phyloP scores from a whole-genome alignment of 2,888 invertebrate genomes.

The Tenthredo distinguenda region DNA sequence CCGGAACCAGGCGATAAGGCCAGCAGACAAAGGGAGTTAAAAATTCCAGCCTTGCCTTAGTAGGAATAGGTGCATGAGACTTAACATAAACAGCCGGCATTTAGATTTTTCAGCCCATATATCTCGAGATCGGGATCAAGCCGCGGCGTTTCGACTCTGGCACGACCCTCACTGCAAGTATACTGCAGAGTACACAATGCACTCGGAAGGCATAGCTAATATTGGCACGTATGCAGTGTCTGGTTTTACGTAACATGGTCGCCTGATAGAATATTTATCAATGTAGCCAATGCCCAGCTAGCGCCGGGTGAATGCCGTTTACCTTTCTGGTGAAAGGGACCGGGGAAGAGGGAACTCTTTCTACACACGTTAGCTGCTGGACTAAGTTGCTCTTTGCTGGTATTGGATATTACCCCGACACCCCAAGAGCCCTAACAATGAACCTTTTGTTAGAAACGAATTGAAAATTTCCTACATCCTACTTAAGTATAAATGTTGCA shows the following conservation, averaged over 20 bases:
- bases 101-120: slow-evolving; percentile 49
- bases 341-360: not conserved
- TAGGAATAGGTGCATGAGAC: slow-evolving; percentile 28
- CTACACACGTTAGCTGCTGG: slow-evolving; percentile 8
- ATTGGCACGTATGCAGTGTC: slow-evolving; percentile 50
- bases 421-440: slow-evolving; percentile 32
- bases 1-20: not conserved
- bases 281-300: slow-evolving; percentile 46
- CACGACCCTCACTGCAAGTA: slow-evolving; percentile 36
- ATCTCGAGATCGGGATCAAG: slow-evolving; percentile 39
- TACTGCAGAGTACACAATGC: slow-evolving; percentile 39
- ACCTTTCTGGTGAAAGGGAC: slow-evolving; percentile 7
- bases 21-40: slow-evolving; percentile 32
- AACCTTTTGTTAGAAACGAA: slow-evolving; percentile 9
- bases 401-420: not conserved
- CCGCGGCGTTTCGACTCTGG: slow-evolving; percentile 33
- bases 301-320: slow-evolving; percentile 29
- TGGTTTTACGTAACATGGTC: slow-evolving; percentile 51
- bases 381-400: not conserved
- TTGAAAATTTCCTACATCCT: not conserved
- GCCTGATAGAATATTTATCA: slow-evolving; percentile 52
- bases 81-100: slow-evolving; percentile 48
- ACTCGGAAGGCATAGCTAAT: slow-evolving; percentile 35
- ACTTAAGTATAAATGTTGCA: slow-evolving; percentile 21
- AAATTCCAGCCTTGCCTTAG: slow-evolving; percentile 32